Evolutionary conservation across 2,797 vertebrate species (phyloP).

Genomic region (Adrianichthys oophorus): DNA sequence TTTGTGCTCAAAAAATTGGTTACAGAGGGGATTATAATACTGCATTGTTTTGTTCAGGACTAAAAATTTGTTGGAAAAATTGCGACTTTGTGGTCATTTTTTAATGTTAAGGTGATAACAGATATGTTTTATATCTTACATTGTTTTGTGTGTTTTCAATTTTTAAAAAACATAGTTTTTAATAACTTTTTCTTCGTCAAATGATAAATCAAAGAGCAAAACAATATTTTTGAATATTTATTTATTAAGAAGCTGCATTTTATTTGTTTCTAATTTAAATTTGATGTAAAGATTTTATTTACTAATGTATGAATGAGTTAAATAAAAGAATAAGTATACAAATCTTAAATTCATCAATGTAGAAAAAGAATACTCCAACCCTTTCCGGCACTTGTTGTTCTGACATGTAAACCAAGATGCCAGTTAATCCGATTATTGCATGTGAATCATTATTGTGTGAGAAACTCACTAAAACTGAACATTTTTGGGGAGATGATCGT

Average conservation of each 20-base stretch:
- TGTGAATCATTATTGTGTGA: constrained; percentile 14
- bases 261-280: too few species aligned
- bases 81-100: neutral
- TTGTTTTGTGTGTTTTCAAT: too few species aligned
- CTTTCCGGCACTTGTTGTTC: constrained; percentile 10
- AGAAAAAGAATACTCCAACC: too few species aligned
- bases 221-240: too few species aligned
- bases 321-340: neutral
- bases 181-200: too few species aligned
- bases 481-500: constrained; percentile 50
- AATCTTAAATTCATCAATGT: constrained; percentile 1
- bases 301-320: too few species aligned
- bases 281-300: too few species aligned
- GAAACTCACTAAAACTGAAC: constrained; percentile 30
- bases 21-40: neutral
- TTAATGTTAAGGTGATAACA: neutral
- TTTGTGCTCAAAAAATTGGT: neutral
- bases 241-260: too few species aligned
- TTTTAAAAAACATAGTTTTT: too few species aligned
- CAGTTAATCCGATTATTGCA: constrained; percentile 21
- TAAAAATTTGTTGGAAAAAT: neutral
- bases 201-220: too few species aligned
- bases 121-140: neutral
- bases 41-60: neutral
- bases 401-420: constrained; percentile 17